phyloP scores from a whole-genome alignment of 64 coral and sea anemone species.

The Montipora cactus region DNA sequence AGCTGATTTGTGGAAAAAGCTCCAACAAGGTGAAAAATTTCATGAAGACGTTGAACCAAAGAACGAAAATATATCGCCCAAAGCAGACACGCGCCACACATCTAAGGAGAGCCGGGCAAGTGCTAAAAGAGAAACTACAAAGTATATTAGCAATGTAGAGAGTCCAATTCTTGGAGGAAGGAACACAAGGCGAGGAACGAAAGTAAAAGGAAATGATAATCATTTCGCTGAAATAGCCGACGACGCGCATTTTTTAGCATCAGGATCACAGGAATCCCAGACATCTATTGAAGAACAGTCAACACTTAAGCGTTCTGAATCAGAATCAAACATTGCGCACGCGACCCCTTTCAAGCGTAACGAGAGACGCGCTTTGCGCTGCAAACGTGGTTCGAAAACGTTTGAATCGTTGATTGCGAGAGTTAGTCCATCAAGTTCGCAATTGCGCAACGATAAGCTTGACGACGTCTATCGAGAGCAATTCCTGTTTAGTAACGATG shows the following conservation, averaged over 20 bases:
- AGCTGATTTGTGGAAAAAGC: slow-evolving; percentile 35
- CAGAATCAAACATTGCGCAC: not conserved
- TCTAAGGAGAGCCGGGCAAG: too few relatives aligned
- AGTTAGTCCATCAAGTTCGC: not conserved
- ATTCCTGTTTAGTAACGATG: not conserved
- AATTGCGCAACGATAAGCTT: not conserved
- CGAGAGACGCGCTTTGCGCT: slow-evolving; percentile 7
- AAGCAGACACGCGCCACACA: not conserved
- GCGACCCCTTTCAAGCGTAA: slow-evolving; percentile 24
- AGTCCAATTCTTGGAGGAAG: not conserved
- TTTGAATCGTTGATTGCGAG: not conserved
- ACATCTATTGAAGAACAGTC: not conserved
- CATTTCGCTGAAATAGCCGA: not conserved
- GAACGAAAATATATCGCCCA: not conserved
- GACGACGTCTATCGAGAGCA: not conserved
- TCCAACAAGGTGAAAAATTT: slow-evolving; percentile 29
- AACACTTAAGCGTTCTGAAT: not conserved
- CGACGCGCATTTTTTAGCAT: not conserved
- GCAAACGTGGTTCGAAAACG: not conserved
- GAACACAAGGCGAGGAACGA: not conserved
- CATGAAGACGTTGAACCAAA: not conserved
- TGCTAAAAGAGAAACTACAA: not conserved
- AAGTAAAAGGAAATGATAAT: not conserved
- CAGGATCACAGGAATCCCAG: too few relatives aligned
- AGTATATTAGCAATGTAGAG: not conserved